phyloP scores from a whole-genome alignment of 2,113 vertebrate genomes.

The Bubo blakistoni region DNA sequence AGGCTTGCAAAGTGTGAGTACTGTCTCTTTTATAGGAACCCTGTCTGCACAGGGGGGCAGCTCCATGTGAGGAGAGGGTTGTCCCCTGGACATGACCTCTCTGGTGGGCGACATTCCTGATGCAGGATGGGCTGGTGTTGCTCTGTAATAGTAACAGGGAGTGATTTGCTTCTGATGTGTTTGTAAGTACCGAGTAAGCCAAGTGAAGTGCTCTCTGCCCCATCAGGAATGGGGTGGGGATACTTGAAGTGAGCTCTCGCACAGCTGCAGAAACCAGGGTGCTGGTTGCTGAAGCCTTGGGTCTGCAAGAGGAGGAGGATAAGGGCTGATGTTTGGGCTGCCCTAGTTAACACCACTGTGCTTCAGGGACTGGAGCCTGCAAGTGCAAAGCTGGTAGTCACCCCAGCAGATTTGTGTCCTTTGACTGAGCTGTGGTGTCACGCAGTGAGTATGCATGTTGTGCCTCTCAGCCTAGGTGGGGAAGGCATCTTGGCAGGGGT shows the following conservation, averaged over 20 bases:
- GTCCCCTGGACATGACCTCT: neutral
- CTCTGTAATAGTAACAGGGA: neutral
- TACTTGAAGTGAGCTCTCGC: neutral
- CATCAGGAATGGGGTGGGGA: slow-evolving; percentile 40
- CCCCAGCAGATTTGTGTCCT: rapidly evolving
- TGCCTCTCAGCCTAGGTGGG: neutral
- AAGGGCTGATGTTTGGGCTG: neutral
- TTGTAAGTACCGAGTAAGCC: neutral
- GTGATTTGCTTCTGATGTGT: neutral
- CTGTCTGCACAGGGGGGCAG: neutral
- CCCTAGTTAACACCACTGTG: rapidly evolving
- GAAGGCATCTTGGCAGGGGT: neutral
- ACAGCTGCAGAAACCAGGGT: neutral
- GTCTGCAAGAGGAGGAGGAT: neutral
- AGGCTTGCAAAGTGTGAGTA: neutral
- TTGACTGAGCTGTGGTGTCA: neutral
- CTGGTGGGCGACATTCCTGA: neutral
- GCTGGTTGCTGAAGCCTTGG: neutral
- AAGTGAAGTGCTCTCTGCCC: neutral
- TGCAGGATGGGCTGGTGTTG: slow-evolving; percentile 11
- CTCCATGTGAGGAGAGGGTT: neutral
- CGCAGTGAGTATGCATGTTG: neutral
- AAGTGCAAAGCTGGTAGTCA: neutral
- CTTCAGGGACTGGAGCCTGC: neutral
- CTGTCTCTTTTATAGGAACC: neutral